Base-by-base conservation (phyloP, 2,888 invertebrate species). In the Troides oblongomaculatus region DNA sequence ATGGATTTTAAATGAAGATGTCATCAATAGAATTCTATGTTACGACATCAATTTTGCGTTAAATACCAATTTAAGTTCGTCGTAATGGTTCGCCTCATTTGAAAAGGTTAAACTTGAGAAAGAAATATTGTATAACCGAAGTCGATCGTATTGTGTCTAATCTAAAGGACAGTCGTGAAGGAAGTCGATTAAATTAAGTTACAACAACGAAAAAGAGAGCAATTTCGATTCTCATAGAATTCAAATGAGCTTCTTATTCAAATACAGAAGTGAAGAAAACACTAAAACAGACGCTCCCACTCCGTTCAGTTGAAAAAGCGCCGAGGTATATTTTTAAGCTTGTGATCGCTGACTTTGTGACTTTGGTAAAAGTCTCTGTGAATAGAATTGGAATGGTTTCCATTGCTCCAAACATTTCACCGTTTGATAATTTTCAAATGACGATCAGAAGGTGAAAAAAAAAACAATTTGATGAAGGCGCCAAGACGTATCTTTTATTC, bases 181-280 rank as follows among this genome's bases (percentile, higher is more conserved):
- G 83, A 83, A 86, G 85, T 84, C 90, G 88, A 90, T 92, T 90
- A 90, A 90, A 90, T 90, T 90, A 91, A 91, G 90, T 90, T 90
- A 90, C 86, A 88, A 88, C 88, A 83, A 87, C 85, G 86, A 87
- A 88, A 90, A 88, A 85, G 87, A 86, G 88, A 87, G 87, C 89
- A 86, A 89, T 90, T 90, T 83, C 90, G 88, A 92, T 91, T 88
- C 90, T 85, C 90, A 87, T 90, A 87, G 91, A 89, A 91, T 92
- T 89, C 88, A 91, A 91, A 92, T 90, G 91, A 91, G 88, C 85
- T 87, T 90, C 91, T 91, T 91, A 91, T 91, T 90, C 90, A 90
- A 90, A 91, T 85, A 80, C 79, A 79, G 83, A 82, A 83, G 79
- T 81, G 83, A 81, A 82, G 81, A 82, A 82, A 84, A 87, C 87